A percentile compares a stretch with the other conserved stretches of the same genome.
Conservation (phyloP, 2,797 vertebrate genomes). For the Sebastes variabilis region DNA sequence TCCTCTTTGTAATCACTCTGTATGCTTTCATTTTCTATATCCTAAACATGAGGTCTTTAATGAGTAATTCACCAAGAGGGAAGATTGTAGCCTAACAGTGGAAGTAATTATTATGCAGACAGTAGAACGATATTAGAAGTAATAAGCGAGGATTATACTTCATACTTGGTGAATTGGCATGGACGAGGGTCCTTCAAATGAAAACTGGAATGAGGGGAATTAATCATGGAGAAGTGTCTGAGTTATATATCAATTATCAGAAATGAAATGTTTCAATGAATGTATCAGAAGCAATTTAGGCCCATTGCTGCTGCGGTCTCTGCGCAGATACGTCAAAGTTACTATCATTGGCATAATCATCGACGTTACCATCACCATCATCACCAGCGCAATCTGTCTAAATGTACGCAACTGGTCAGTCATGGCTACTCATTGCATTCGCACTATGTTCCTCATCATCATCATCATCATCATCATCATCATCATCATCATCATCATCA, state of each 20-base stretch:
- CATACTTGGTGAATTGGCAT: conserved; percentile 49
- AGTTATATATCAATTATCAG: conserved; percentile 55
- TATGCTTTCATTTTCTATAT: conserved; percentile 22
- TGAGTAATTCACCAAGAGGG: conserved; percentile 43
- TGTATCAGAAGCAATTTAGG: conserved; percentile 11
- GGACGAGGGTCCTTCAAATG: conserved; percentile 29
- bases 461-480: background rate
- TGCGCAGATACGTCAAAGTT: background rate
- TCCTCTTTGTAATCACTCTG: background rate
- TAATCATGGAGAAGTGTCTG: conserved; percentile 43
- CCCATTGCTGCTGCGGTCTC: background rate
- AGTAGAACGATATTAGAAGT: conserved; percentile 38
- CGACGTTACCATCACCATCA: background rate
- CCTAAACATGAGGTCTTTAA: conserved; percentile 37
- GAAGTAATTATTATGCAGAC: conserved; percentile 52
- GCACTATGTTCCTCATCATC: background rate
- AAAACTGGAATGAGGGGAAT: conserved; percentile 51
- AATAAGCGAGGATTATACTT: conserved; percentile 58
- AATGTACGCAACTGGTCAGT: background rate
- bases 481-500: background rate
- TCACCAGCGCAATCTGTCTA: background rate
- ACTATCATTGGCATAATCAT: background rate
- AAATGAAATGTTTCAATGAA: conserved; percentile 46
- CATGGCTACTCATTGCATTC: background rate
- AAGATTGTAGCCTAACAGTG: conserved; percentile 28